Base-by-base conservation (phyloP, 1,140 invertebrate genomes). In the Diachasma alloeum region DNA sequence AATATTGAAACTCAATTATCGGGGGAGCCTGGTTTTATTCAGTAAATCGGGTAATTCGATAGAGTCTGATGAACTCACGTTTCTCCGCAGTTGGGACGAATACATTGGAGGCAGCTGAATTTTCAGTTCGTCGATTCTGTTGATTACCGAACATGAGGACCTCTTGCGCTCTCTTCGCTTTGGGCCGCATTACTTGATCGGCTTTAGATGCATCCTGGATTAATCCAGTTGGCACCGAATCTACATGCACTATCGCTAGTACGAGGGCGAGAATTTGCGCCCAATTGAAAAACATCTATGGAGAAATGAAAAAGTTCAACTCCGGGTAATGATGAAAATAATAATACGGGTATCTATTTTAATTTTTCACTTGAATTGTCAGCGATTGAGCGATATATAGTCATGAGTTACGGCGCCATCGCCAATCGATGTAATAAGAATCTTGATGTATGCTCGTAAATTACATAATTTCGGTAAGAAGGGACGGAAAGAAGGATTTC, bases 91-190 rank as follows among this genome's bases (percentile, higher is more conserved):
- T 78, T 1, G 85, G 81, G 6, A 73, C 67, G 37, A 82, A 79
- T 10, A 81, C 78, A 26, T 78, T 71, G 63, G 72, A 75, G 4
- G 69, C 75, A 6, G 79, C 72, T 37, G 74, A 46, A 46, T 81
- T 83, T 11, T 84, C 81, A 4, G 80, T 75, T 15, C 81, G 81
- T 37, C 83, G 83, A 79, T 88, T 90, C 67, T 90, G 89, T 72
- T 90, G 89, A 73, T 90, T 90, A 0, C 89, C 89, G 44, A 90
- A 90, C 86, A 90, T 89, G 56, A 90, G 77, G 36, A 86, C 81
- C 76, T 90, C 89, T 80, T 90, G 87, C 0, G 88, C 82, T 72
- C 87, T 84, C 82, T 90, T 90, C 4, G 83, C 89, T 83, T 87
- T 87, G 4, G 86, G 81, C 72, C 80, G 80, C 68, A 81, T 81